phyloP scores from a whole-genome alignment of 2,888 invertebrate species.

The Tinea pellionella region DNA sequence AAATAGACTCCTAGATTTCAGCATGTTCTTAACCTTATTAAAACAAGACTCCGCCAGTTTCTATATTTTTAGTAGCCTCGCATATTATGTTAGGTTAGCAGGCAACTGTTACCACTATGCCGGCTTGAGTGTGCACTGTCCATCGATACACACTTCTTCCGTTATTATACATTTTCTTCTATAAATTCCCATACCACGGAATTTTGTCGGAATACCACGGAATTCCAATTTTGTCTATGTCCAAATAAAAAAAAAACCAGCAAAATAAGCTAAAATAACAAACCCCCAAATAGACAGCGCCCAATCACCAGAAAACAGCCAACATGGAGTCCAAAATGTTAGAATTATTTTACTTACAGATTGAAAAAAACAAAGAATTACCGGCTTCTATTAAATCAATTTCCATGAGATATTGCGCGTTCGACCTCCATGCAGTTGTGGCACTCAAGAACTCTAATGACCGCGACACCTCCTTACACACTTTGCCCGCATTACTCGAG shows the following conservation, averaged over 20 bases:
- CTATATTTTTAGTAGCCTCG: too few relatives aligned
- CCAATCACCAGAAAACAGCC: background rate
- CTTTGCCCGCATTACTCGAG: conserved; percentile 36
- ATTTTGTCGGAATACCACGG: too few relatives aligned
- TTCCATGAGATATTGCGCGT: conserved; percentile 55
- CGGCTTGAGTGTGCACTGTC: too few relatives aligned
- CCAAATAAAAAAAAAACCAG: background rate
- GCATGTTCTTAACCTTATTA: too few relatives aligned
- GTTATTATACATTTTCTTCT: too few relatives aligned
- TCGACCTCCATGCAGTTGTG: conserved; percentile 51
- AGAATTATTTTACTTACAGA: conserved; percentile 3
- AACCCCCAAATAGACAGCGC: background rate
- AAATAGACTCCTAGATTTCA: too few relatives aligned
- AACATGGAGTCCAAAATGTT: background rate
- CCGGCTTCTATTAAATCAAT: conserved; percentile 58
- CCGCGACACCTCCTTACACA: conserved; percentile 51
- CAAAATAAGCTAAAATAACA: background rate
- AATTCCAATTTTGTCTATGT: too few relatives aligned
- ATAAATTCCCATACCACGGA: too few relatives aligned
- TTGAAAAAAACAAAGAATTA: conserved; percentile 20
- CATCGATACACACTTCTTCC: too few relatives aligned
- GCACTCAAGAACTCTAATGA: conserved; percentile 52
- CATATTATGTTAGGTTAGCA: too few relatives aligned
- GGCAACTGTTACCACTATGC: too few relatives aligned
- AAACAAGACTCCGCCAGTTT: too few relatives aligned